These are phyloP conservation scores for Portunus trituberculatus DNA, from an alignment of 1,140 invertebrate genomes.

Conservation along the genomic window DNA sequence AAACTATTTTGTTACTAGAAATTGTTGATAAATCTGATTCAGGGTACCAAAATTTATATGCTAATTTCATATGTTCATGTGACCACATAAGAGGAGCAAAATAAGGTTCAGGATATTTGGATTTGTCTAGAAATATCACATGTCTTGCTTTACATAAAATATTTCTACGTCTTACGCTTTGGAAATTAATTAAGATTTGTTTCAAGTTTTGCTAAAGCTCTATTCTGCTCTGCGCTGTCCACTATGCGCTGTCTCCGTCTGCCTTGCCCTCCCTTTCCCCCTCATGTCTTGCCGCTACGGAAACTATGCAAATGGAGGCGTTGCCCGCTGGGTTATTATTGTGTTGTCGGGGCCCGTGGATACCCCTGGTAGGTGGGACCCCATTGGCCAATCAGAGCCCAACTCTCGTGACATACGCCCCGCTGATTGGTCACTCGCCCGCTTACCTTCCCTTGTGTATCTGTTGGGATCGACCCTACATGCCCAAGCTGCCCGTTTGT, in stretches of 20 bases:
- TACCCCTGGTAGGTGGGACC: constrained; percentile 36
- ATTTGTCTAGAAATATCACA: too few species aligned
- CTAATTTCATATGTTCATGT: too few species aligned
- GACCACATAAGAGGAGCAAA: too few species aligned
- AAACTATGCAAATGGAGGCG: constrained; percentile 42
- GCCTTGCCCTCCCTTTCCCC: neutral
- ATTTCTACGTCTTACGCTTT: neutral
- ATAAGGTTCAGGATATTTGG: too few species aligned
- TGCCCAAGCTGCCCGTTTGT: constrained; percentile 13
- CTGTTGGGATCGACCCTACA: neutral
- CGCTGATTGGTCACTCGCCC: constrained; percentile 15
- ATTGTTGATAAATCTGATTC: too few species aligned
- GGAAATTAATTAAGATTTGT: neutral
- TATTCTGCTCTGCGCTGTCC: neutral
- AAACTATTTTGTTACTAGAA: too few species aligned
- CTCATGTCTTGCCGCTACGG: neutral
- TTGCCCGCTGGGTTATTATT: constrained; percentile 30
- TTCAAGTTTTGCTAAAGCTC: neutral
- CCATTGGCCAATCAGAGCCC: constrained; percentile 35
- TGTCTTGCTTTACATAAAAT: neutral
- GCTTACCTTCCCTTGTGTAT: constrained; percentile 38
- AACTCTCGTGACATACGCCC: neutral
- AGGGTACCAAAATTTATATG: too few species aligned
- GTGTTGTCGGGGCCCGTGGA: neutral
- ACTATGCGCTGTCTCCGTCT: neutral